Percentiles rank a stretch among this genome's conserved stretches.
These are phyloP conservation scores for Phymorhynchus buccinoides DNA, from an alignment of 1,140 invertebrate genomes.

Conservation along the genomic window DNA sequence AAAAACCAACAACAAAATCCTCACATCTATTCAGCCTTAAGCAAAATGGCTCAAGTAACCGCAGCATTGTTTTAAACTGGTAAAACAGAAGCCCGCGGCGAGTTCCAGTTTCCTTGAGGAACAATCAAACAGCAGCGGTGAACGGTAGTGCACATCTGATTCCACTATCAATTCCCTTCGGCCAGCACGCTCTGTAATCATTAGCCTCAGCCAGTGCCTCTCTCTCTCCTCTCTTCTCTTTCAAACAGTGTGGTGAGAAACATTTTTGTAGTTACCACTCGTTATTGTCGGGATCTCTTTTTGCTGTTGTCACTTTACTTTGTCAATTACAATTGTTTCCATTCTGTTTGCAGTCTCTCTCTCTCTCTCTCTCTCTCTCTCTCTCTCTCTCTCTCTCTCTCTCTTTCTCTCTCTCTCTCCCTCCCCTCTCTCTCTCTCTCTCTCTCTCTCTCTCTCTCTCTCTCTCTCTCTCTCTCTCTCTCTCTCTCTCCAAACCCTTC, in stretches of 20 bases:
- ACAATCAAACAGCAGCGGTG: background rate
- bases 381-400: no score
- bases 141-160: background rate
- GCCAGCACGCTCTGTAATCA: background rate
- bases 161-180: background rate
- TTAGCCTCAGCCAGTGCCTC: background rate
- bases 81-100: background rate
- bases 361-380: background rate
- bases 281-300: background rate
- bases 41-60: background rate
- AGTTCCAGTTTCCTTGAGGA: background rate
- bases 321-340: no score
- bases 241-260: background rate
- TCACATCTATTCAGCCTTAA: background rate
- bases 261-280: background rate
- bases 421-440: background rate
- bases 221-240: background rate
- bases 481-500: no score
- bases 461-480: no score
- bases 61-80: background rate
- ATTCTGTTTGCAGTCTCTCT: no score
- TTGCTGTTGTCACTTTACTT: no score
- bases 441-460: background rate
- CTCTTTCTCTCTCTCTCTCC: background rate
- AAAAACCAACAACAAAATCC: no score